Base-by-base conservation (phyloP, 2,888 invertebrate species). In the Embidobia sp. region DNA sequence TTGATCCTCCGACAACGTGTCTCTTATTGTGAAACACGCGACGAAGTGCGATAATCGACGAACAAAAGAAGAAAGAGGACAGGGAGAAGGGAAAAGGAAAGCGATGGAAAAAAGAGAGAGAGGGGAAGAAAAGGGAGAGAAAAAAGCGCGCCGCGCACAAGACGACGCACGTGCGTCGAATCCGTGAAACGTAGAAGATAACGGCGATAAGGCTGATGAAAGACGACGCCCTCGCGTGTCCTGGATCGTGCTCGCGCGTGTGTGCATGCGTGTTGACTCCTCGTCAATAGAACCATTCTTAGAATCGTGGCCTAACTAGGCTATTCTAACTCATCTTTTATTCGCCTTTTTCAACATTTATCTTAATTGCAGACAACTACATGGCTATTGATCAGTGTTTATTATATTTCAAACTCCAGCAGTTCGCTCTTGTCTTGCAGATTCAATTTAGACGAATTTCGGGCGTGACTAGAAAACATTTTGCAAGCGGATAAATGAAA, bases 151-250 rank as follows among this genome's bases (percentile, higher is more conserved):
- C 15, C 13, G 42, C 10, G 13, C 1, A 26, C 10, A 42, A 40
- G 27, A 27, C 35, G 27, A 26, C 46, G 67, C 78, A 75, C 78
- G 67, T 80, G 79, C 75, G 74, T 66, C 53, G 51, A 42, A 59
- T 53, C 33, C 44, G 40, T 46, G 53, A 67, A 63, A 75, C 69
- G 63, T 63, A 44, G 55, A 18, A 59, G 72, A 67, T 64, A 53
- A 49, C 40, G 67, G 48, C 46, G 66, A 74, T 74, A 66, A 74
- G 8, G 51, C 35, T 19, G 35, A 51, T 59, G 73, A 73, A 74
- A 66, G 66, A 48, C 64, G 66, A 53, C 63, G 67, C 77, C 72
- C 77, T 67, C 72, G 73, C 63, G 63, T 77, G 73, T 77, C 73
- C 53, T 55, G 77, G 48, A 57, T 67, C 33, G 61, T 27, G 7